Conservation (phyloP, 2,888 invertebrate genomes). For the Hylaea fasciaria region DNA sequence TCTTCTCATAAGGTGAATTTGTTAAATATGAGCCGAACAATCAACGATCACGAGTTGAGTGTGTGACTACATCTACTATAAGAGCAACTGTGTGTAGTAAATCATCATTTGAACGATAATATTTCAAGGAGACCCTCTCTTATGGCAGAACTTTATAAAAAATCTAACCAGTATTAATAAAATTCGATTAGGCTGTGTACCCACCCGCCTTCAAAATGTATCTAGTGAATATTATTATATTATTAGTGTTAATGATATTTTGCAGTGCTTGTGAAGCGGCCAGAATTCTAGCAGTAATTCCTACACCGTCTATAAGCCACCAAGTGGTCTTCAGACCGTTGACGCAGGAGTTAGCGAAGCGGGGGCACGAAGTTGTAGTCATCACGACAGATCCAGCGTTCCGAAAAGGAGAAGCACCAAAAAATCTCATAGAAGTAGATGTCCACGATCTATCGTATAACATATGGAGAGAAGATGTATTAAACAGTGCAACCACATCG, state of each 20-base stretch:
- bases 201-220: constrained; percentile 1
- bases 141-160: not conserved
- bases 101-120: constrained; percentile 1
- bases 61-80: not conserved
- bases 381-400: constrained; percentile 56
- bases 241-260: constrained; percentile 7
- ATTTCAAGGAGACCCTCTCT: constrained; percentile 6
- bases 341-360: constrained; percentile 53
- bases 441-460: constrained; percentile 43
- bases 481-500: constrained; percentile 15
- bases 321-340: constrained; percentile 56
- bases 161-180: constrained; percentile 5
- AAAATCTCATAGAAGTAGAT: constrained; percentile 59
- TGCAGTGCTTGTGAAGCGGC: constrained; percentile 19
- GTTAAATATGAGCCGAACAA: not conserved
- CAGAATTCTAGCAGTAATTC: constrained; percentile 52
- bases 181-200: not conserved
- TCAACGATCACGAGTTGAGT: constrained; percentile 6
- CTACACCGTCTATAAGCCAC: constrained; percentile 60
- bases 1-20: too few species aligned
- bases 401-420: constrained; percentile 34
- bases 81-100: not conserved
- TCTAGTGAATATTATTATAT: constrained; percentile 4
- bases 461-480: constrained; percentile 21
- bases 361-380: constrained; percentile 63